Evolutionary conservation across 2,888 invertebrate genomes (phyloP).

Genomic region (Microplitis manilae): DNA sequence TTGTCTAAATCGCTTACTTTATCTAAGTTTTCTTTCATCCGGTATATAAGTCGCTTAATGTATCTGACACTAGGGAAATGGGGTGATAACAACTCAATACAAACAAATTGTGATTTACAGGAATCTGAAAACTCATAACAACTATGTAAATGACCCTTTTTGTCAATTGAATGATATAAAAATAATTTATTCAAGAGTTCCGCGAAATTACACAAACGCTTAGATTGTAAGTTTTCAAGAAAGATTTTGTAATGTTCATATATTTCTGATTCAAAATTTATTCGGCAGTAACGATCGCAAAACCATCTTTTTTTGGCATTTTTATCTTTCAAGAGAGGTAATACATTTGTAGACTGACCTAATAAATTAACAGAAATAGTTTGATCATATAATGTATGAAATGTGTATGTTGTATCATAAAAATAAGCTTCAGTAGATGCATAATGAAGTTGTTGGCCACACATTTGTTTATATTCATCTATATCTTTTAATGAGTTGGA

Average conservation of each 20-base stretch:
- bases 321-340: background rate
- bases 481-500: background rate
- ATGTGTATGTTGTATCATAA: constrained; percentile 8
- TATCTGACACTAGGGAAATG: background rate
- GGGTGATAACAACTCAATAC: background rate
- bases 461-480: background rate
- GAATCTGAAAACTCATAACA: too few species aligned
- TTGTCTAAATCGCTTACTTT: background rate
- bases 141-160: too few species aligned
- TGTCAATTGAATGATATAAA: too few species aligned
- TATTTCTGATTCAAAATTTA: too few species aligned
- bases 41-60: constrained; percentile 2
- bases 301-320: too few species aligned
- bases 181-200: too few species aligned
- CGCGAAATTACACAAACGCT: too few species aligned
- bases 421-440: constrained; percentile 24
- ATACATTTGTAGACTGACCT: background rate
- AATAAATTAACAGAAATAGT: background rate
- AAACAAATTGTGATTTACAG: too few species aligned
- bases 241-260: too few species aligned
- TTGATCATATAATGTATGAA: background rate
- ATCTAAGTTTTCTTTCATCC: background rate
- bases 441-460: background rate
- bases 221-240: too few species aligned
- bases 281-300: too few species aligned